A percentile compares a stretch with the other conserved stretches of the same genome.
phyloP scores from a whole-genome alignment of 2,113 vertebrate genomes.

The Alexandromys fortis region DNA sequence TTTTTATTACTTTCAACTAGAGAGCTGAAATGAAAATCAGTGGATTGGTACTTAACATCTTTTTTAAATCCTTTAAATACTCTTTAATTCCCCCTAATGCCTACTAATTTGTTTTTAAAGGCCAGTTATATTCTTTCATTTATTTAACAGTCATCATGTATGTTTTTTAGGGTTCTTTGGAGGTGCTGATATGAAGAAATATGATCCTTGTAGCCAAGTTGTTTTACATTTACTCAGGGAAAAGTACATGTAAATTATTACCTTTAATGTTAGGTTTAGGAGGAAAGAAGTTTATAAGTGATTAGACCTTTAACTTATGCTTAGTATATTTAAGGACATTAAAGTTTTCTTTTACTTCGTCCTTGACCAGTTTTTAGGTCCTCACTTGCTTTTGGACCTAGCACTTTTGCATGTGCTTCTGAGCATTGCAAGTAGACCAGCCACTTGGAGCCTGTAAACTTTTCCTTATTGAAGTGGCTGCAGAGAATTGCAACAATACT shows the following conservation, averaged over 20 bases:
- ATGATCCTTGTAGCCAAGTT: background rate
- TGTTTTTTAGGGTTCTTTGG: background rate
- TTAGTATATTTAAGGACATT: background rate
- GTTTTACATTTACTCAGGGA: constrained; percentile 22
- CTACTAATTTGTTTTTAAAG: constrained; percentile 53
- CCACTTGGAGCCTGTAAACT: fast-evolving
- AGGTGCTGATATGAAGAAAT: constrained; percentile 32
- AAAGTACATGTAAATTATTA: background rate
- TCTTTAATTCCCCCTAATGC: background rate
- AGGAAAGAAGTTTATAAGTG: background rate
- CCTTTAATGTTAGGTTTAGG: background rate
- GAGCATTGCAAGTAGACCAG: background rate
- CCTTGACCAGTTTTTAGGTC: background rate
- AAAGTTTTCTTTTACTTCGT: background rate
- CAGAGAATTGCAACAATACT: background rate
- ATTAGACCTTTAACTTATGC: background rate
- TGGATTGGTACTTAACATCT: background rate
- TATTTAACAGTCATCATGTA: background rate
- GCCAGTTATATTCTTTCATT: constrained; percentile 42
- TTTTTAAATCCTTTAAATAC: background rate
- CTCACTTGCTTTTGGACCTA: background rate
- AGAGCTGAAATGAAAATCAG: background rate
- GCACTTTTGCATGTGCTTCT: background rate
- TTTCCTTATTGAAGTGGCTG: background rate
- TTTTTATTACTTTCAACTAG: constrained; percentile 59